A percentile compares a stretch with the other conserved stretches of the same genome.
Conservation (phyloP, 2,797 vertebrate genomes). For the Microcaecilia unicolor region DNA sequence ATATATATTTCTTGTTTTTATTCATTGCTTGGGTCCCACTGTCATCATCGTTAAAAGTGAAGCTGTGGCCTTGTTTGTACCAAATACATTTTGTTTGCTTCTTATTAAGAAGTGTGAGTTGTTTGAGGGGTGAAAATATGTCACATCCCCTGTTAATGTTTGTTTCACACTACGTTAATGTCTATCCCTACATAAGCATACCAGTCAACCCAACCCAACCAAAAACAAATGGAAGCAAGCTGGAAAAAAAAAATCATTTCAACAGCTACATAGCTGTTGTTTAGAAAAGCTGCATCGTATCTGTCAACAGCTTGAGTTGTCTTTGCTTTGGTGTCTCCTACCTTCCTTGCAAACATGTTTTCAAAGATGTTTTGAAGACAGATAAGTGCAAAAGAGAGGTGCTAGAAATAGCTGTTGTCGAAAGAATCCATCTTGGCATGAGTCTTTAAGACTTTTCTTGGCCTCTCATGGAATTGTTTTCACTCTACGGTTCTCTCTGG, state of each 20-base stretch:
- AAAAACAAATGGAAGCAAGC: no score
- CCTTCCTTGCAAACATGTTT: slow-evolving; percentile 22
- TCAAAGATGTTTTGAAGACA: slow-evolving; percentile 8
- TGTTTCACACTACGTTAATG: no score
- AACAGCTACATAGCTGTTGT: slow-evolving; percentile 9
- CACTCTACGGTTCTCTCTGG: background rate
- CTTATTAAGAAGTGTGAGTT: no score
- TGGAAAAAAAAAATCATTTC: slow-evolving; percentile 4
- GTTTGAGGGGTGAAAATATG: no score
- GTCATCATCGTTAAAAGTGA: no score
- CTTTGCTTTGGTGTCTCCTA: slow-evolving; percentile 14
- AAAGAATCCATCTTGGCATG: background rate
- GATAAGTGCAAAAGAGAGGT: slow-evolving; percentile 8
- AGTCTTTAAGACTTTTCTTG: slow-evolving; percentile 1
- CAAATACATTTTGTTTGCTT: no score
- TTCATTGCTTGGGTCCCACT: no score
- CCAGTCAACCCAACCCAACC: no score
- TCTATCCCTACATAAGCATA: no score
- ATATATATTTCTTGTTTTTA: no score
- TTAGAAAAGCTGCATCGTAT: slow-evolving; percentile 19
- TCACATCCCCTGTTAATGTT: no score
- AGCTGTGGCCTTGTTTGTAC: no score
- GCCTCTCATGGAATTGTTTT: slow-evolving; percentile 1
- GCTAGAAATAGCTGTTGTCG: background rate
- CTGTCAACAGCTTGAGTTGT: slow-evolving; percentile 20